Percentiles rank a stretch among this genome's conserved stretches.
Conservation (phyloP, 2,888 invertebrate species). For the Troglohyphantes excavatus region DNA sequence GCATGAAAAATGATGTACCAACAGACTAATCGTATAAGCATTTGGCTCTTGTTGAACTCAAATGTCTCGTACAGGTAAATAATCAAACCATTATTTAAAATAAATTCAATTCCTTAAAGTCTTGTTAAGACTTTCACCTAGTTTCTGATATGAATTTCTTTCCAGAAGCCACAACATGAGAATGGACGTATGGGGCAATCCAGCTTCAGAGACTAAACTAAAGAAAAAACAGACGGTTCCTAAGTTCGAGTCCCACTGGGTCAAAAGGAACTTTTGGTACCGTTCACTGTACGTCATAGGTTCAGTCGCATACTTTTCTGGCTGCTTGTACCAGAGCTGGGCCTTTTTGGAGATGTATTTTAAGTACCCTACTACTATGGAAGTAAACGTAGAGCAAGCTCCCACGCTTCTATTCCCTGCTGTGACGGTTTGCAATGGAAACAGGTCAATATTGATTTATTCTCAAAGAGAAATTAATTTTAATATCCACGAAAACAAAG, state of each 20-base stretch:
- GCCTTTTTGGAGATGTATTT: constrained; percentile 61
- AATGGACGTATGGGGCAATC: constrained; percentile 29
- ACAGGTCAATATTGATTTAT: constrained; percentile 34
- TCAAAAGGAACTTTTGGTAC: not conserved
- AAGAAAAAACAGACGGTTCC: not conserved
- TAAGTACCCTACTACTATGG: constrained; percentile 72
- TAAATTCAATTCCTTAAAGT: too few relatives aligned
- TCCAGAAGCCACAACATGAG: not conserved
- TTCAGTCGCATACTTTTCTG: constrained; percentile 24
- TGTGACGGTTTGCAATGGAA: constrained; percentile 73
- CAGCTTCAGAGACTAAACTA: not conserved
- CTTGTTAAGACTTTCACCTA: too few relatives aligned
- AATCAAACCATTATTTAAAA: too few relatives aligned
- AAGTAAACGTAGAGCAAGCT: constrained; percentile 67
- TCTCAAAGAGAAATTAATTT: too few relatives aligned
- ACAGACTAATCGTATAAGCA: too few relatives aligned
- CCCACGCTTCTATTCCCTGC: constrained; percentile 65
- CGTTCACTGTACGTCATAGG: constrained; percentile 32
- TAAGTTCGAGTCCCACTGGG: not conserved
- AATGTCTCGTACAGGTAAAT: too few relatives aligned
- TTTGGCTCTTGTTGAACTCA: too few relatives aligned
- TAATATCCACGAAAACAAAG: too few relatives aligned
- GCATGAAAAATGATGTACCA: too few relatives aligned
- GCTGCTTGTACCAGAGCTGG: constrained; percentile 73
- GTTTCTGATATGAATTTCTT: too few relatives aligned